Evolutionary conservation across 1,140 invertebrate genomes (phyloP), one percentile per base, ranked within the genome.

Genomic region (Eubasilissa regina): DNA sequence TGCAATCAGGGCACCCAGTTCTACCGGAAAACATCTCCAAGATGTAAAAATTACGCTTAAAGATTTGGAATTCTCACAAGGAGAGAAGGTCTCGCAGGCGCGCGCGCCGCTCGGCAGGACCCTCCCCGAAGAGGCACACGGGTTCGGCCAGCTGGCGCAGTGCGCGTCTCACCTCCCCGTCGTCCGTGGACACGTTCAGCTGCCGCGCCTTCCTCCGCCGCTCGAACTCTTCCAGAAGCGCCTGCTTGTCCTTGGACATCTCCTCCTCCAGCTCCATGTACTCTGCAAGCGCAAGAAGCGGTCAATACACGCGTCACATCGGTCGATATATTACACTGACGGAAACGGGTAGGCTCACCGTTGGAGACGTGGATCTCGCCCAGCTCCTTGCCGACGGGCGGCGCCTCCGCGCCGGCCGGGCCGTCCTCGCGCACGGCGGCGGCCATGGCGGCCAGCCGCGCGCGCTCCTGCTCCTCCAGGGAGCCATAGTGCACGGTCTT

Each of bases 221-320:
- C 87, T 99, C 97, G 89, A 99, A 98, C 88, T 98, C 97, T 87
- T 98, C 97, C 0, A 99, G 87, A 0, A 97, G 85, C 9, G 96
- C 25, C 25, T 35, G 25, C 25, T 35, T 35, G 25, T 35, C 7
- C 25, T 35, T 35, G 25, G 25, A 35, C 25, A 35, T 35, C 25
- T 35, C 25, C 25, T 35, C 25, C 25, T 35, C 25, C 25, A 95
- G 97, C 0, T 96, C 98, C 87, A 35, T 35, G 25, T 35, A 35
- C 25, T 35, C 25, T 35, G 25, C 25, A 35, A 35, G 97, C 98
- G 0, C 98, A 96, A 86, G 95, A 98, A 80, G 91, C 99, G 75
- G 96, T 35, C 25, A 35, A 6, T 35, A 3, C 25, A 6, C n/a
- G n/a, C n/a, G n/a, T n/a, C n/a, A n/a, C n/a, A n/a, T n/a, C n/a